phyloP scores from a whole-genome alignment of 2,888 invertebrate genomes.

The Drosophila cognata region DNA sequence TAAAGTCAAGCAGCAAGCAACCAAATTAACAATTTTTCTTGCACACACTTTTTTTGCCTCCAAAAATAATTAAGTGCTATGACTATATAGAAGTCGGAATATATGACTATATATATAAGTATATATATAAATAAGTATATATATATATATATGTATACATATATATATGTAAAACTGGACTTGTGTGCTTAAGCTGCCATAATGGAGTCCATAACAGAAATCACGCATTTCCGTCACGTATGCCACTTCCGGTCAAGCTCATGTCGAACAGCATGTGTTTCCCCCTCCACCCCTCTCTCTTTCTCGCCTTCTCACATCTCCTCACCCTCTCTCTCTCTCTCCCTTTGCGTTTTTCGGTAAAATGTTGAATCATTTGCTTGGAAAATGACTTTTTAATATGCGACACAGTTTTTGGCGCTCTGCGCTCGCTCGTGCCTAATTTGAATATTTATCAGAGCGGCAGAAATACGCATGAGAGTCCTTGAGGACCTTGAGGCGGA shows the following conservation, averaged over 20 bases:
- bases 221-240: conserved; percentile 83
- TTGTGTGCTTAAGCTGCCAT: conserved; percentile 9
- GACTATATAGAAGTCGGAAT: not conserved
- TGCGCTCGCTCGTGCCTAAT: conserved; percentile 40
- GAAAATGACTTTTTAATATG: conserved; percentile 84
- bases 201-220: conserved; percentile 66
- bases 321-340: not conserved
- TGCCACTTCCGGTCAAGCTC: conserved; percentile 77
- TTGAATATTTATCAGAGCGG: conserved; percentile 70
- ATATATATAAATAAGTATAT: too few species aligned
- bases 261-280: conserved; percentile 73
- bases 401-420: conserved; percentile 64
- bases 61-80: not conserved
- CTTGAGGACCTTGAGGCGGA: conserved; percentile 58
- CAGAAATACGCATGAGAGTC: conserved; percentile 55
- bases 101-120: not conserved
- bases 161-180: not conserved
- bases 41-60: conserved; percentile 22
- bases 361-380: conserved; percentile 76
- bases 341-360: conserved; percentile 26
- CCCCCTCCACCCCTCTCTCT: conserved; percentile 2
- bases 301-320: not conserved
- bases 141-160: not conserved
- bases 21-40: conserved; percentile 29
- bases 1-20: conserved; percentile 1